These are phyloP conservation scores for Onychostoma macrolepis DNA, from an alignment of 2,113 vertebrate species.

Conservation along the genomic window DNA sequence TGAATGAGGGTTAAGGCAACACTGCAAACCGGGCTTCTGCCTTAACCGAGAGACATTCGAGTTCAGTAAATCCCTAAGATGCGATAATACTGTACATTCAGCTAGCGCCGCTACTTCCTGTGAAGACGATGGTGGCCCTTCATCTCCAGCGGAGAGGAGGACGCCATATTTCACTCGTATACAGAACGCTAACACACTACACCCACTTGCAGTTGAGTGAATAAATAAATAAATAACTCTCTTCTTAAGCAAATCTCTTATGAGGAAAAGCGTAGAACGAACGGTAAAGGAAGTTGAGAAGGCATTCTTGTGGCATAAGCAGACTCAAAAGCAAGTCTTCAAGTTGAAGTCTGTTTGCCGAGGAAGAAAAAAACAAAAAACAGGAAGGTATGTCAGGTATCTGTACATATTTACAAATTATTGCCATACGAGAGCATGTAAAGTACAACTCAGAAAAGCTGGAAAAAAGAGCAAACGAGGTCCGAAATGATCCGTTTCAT, in stretches of 20 bases:
- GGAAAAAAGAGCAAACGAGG: neutral
- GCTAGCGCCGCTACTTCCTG: conserved; percentile 21
- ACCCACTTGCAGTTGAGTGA: conserved; percentile 55
- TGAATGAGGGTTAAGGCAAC: conserved; percentile 55
- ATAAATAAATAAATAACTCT: conserved; percentile 63
- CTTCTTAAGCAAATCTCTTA: conserved; percentile 55
- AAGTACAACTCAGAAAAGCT: conserved; percentile 63
- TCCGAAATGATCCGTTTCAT: conserved; percentile 1
- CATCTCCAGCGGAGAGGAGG: neutral
- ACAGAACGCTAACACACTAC: conserved; percentile 44
- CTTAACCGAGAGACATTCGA: conserved; percentile 52
- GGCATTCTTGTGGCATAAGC: conserved; percentile 59
- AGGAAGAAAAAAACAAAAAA: conserved; percentile 48
- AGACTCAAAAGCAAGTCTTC: conserved; percentile 52
- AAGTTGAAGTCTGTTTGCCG: conserved; percentile 49
- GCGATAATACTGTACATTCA: conserved; percentile 61
- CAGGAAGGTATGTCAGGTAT: conserved; percentile 58
- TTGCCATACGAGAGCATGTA: conserved; percentile 87
- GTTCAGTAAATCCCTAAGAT: conserved; percentile 52
- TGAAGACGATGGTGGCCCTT: neutral
- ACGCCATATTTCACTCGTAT: neutral
- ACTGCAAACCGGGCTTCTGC: conserved; percentile 47
- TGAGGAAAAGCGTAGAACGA: conserved; percentile 42
- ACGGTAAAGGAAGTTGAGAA: conserved; percentile 50
- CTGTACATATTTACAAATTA: conserved; percentile 91